Conservation (phyloP, 2,888 invertebrate species). For the Tridacna gigas region DNA sequence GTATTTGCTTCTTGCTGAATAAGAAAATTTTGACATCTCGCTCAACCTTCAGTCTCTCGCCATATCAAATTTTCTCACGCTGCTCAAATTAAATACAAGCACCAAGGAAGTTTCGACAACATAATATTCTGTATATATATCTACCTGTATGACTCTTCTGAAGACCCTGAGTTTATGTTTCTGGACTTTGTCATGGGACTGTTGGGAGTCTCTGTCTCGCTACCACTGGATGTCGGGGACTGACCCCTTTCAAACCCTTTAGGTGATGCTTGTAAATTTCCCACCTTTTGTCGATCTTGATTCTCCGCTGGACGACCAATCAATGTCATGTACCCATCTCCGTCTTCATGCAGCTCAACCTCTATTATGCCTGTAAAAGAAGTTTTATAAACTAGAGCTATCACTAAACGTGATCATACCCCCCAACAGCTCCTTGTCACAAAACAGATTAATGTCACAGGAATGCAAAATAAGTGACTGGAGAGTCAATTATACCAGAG, state of each 20-base stretch:
- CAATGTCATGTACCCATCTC: conserved; percentile 86
- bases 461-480: no score
- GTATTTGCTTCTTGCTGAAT: no score
- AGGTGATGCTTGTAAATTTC: conserved; percentile 43
- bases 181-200: conserved; percentile 49
- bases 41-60: no score
- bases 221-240: conserved; percentile 69
- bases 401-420: background rate
- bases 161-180: conserved; percentile 39
- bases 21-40: no score
- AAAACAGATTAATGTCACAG: no score
- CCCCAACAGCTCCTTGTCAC: no score
- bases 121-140: no score
- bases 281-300: conserved; percentile 31
- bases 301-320: conserved; percentile 83
- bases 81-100: no score
- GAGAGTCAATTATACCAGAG: no score
- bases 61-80: no score
- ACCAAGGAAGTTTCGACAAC: no score
- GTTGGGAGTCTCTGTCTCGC: conserved; percentile 66
- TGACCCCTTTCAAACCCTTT: conserved; percentile 49
- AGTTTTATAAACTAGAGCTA: background rate
- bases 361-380: conserved; percentile 83
- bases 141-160: conserved; percentile 50
- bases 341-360: conserved; percentile 85